These are phyloP conservation scores for Tigriopus japonicus DNA, from an alignment of 1,140 invertebrate species.

Conservation along the genomic window DNA sequence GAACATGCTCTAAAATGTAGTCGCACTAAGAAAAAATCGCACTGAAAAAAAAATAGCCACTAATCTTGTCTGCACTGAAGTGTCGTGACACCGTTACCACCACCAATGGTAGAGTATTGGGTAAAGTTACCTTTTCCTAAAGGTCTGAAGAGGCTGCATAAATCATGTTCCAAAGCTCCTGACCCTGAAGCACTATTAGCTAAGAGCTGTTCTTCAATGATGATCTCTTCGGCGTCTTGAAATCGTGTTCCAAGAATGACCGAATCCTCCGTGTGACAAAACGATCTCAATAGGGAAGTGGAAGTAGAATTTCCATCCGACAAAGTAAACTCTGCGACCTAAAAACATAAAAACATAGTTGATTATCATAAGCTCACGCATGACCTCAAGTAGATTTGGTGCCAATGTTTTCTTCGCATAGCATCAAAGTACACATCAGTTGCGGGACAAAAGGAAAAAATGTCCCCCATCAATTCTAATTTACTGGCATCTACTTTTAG, in stretches of 20 bases:
- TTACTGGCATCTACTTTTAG: too few species aligned
- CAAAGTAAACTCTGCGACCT: slow-evolving; percentile 70
- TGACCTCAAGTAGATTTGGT: too few species aligned
- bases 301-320: slow-evolving; percentile 85
- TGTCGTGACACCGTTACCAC: too few species aligned
- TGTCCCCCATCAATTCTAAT: too few species aligned
- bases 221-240: slow-evolving; percentile 86
- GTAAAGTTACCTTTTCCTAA: slow-evolving; percentile 36
- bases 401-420: too few species aligned
- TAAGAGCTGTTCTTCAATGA: slow-evolving; percentile 94
- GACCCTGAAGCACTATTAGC: slow-evolving; percentile 81
- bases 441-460: too few species aligned
- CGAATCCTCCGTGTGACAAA: slow-evolving; percentile 69
- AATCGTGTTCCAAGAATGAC: slow-evolving; percentile 68
- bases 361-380: background rate
- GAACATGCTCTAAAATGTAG: too few species aligned
- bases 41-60: too few species aligned
- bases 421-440: too few species aligned
- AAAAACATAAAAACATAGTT: background rate
- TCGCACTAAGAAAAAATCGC: too few species aligned
- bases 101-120: too few species aligned
- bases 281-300: slow-evolving; percentile 59
- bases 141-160: slow-evolving; percentile 64
- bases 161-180: slow-evolving; percentile 84
- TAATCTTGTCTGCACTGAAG: too few species aligned